Conservation (phyloP, 2,888 invertebrate species). For the Zootermopsis nevadensis region DNA sequence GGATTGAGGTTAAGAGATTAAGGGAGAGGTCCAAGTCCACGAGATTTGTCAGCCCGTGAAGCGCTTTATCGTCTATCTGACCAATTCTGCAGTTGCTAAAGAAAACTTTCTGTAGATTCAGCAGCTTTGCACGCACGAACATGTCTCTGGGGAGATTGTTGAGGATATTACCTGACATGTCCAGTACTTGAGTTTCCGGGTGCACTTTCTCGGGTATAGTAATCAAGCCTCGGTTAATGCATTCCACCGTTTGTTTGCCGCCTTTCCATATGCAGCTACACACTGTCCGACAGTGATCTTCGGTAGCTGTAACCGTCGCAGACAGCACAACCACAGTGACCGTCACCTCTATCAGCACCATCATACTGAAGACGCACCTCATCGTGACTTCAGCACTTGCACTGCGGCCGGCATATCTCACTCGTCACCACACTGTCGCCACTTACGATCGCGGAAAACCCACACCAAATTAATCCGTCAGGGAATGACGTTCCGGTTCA, state of each 20-base stretch:
- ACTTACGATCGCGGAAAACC: not conserved
- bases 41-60: slow-evolving; percentile 87
- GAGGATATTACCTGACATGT: slow-evolving; percentile 88
- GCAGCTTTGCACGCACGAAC: slow-evolving; percentile 82
- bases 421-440: not conserved
- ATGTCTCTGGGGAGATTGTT: slow-evolving; percentile 85
- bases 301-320: slow-evolving; percentile 37
- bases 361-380: slow-evolving; percentile 11
- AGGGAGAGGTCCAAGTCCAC: slow-evolving; percentile 89
- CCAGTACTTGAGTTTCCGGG: slow-evolving; percentile 90
- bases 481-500: not conserved
- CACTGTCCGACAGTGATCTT: slow-evolving; percentile 74
- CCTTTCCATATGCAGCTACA: slow-evolving; percentile 95
- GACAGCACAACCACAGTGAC: slow-evolving; percentile 9
- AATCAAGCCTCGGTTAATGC: slow-evolving; percentile 84
- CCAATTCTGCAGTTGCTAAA: slow-evolving; percentile 86
- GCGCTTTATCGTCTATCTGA: slow-evolving; percentile 86
- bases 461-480: not conserved
- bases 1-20: slow-evolving; percentile 84
- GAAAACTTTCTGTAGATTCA: slow-evolving; percentile 89
- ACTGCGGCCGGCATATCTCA: not conserved
- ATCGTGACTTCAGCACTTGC: not conserved
- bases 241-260: slow-evolving; percentile 93
- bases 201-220: slow-evolving; percentile 88
- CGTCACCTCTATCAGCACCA: slow-evolving; percentile 26